Evolutionary conservation across 1,140 invertebrate species (phyloP), one percentile per base, ranked within the genome.

Genomic region (Teleopsis dalmanni): DNA sequence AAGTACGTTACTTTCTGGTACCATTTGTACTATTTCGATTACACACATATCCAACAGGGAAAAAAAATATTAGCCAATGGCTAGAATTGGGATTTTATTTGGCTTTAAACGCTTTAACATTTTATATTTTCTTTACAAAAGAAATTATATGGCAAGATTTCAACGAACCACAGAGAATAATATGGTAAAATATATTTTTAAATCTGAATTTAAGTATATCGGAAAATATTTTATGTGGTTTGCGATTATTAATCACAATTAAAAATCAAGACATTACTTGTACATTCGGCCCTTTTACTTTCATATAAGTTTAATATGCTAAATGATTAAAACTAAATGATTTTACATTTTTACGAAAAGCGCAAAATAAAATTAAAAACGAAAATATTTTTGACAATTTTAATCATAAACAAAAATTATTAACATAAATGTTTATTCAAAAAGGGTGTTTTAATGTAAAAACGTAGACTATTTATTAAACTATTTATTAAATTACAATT

Each of bases 1-100:
- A 99, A 71, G 80, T 95, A 37, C 78, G 95, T 19, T 99, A 99
- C 69, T 99, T 95, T 70, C 84, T 98, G 25, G 74, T 96, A 25
- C 93, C 95, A 0, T 99, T 87, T 63, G 72, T 96, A 14, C 70
- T 98, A 21, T 81, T 89, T 44, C 78, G 94, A 34, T 60, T 96
- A 4, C 78, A 86, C 54, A 77, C 88, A 38, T 66, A 73, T 18
- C 27, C 75, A 75, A 19, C 72, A 55, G 29, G 73, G 62, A 57
- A 76, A 80, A 42, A 64, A 90, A 23, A 21, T 79, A 25, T 53
- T 16, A 51, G 54, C 14, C 62, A 67, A 38, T 67, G 64, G 64
- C 44, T 79, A 3, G 94, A 98, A 72, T 76, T 86, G 45, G 8
- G 85, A 0, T 78, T 82, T 27, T 84, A 83, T 69, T 38, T 82